Evolutionary conservation across 2,797 vertebrate genomes (phyloP).

Genomic region (Orientallactaga sibirica): DNA sequence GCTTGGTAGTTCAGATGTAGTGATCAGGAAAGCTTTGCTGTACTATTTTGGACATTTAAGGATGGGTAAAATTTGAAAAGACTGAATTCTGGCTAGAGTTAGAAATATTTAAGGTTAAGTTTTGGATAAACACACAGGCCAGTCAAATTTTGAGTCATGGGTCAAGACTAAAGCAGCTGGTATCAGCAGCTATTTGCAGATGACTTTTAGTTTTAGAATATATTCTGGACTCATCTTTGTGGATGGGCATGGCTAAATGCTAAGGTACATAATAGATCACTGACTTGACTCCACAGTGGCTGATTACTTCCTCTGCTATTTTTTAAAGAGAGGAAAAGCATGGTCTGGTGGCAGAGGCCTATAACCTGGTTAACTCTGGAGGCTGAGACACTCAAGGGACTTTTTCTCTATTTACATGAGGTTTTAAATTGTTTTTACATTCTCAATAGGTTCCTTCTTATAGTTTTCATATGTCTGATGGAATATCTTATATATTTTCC

Average conservation of each 20-base stretch:
- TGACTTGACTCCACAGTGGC: no score
- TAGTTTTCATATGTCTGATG: background rate
- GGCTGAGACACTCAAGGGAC: background rate
- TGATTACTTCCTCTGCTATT: background rate
- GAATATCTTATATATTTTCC: constrained; percentile 5
- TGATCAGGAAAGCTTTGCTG: background rate
- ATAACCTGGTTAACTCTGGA: background rate
- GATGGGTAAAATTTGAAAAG: background rate
- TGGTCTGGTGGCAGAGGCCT: no score
- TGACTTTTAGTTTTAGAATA: background rate
- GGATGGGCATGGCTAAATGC: background rate
- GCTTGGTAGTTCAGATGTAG: background rate
- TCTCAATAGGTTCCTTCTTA: background rate
- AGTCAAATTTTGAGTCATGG: background rate
- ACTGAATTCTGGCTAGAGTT: constrained; percentile 3
- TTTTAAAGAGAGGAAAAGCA: no score
- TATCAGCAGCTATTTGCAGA: background rate
- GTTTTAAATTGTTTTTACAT: background rate
- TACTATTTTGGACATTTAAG: background rate
- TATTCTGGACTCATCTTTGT: background rate
- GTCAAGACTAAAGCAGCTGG: background rate
- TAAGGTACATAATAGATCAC: background rate
- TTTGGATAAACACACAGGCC: background rate
- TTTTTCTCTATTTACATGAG: background rate
- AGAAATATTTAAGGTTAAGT: constrained; percentile 3